phyloP scores from a whole-genome alignment of 2,888 invertebrate genomes.

The Corythucha ciliata region DNA sequence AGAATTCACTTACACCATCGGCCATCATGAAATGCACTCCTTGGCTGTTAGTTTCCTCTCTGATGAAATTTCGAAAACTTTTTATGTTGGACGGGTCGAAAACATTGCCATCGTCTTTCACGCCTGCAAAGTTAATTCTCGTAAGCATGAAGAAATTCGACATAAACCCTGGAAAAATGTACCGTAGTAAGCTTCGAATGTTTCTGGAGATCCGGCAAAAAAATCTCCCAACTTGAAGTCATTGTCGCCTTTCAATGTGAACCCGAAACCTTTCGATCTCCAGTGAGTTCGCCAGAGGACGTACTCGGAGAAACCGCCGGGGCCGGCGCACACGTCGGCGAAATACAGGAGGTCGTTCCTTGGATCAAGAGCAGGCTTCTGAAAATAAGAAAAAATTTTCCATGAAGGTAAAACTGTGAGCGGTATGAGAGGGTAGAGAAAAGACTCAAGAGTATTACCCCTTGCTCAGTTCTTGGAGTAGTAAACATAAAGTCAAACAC shows the following conservation, averaged over 20 bases:
- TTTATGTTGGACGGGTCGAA: constrained; percentile 76
- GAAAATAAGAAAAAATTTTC: too few species aligned
- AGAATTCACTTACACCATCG: constrained; percentile 77
- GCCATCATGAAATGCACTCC: constrained; percentile 97
- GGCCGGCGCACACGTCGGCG: constrained; percentile 97
- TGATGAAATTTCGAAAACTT: constrained; percentile 64
- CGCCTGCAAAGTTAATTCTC: constrained; percentile 41
- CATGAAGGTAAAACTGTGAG: too few species aligned
- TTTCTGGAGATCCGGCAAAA: constrained; percentile 72
- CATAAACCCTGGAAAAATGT: too few species aligned
- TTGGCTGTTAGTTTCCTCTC: constrained; percentile 57
- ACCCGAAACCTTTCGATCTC: constrained; percentile 89
- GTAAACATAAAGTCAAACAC: constrained; percentile 86
- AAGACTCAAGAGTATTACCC: too few species aligned
- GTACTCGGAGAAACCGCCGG: constrained; percentile 94
- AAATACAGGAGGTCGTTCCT: constrained; percentile 70
- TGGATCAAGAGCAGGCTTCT: too few species aligned
- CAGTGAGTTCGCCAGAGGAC: constrained; percentile 76
- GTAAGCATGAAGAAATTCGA: constrained; percentile 2
- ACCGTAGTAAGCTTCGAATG: constrained; percentile 91
- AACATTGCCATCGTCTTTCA: constrained; percentile 75
- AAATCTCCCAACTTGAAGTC: constrained; percentile 85
- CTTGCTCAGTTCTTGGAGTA: constrained; percentile 52
- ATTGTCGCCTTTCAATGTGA: constrained; percentile 73
- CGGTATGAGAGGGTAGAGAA: too few species aligned